A percentile compares a stretch with the other conserved stretches of the same genome.
Conservation (phyloP, 1,140 invertebrate species). For the Zaprionus kolodkinae region DNA sequence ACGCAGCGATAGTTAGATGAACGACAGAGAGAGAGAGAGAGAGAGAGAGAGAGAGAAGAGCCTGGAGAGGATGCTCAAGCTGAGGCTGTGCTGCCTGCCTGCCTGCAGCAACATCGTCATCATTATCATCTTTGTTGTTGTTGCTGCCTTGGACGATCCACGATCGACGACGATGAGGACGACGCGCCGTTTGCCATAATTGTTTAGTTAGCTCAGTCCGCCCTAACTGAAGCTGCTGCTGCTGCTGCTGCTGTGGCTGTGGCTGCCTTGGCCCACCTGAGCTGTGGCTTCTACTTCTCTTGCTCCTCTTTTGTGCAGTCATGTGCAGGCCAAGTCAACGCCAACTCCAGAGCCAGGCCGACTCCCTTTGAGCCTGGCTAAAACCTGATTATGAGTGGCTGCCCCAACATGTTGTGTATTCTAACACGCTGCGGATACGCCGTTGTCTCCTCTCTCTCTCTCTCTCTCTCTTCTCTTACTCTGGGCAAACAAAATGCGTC, state of each 20-base stretch:
- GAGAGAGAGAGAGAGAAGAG: slow-evolving; percentile 24
- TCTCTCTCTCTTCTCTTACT: slow-evolving; percentile 30
- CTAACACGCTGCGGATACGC: slow-evolving; percentile 78
- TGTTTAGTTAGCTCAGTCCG: slow-evolving; percentile 67
- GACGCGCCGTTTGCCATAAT: slow-evolving; percentile 67
- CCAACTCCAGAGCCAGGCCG: slow-evolving; percentile 40
- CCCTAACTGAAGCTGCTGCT: slow-evolving; percentile 55
- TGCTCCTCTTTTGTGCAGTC: slow-evolving; percentile 66
- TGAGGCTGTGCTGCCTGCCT: not conserved
- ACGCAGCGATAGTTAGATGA: slow-evolving; percentile 72
- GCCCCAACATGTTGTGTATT: slow-evolving; percentile 77
- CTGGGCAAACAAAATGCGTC: slow-evolving; percentile 77
- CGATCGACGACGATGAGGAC: slow-evolving; percentile 9
- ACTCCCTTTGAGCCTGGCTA: slow-evolving; percentile 53
- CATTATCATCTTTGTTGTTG: slow-evolving; percentile 38
- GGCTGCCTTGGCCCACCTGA: slow-evolving; percentile 69
- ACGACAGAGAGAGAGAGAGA: slow-evolving; percentile 4
- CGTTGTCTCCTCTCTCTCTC: slow-evolving; percentile 50
- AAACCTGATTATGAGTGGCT: slow-evolving; percentile 80
- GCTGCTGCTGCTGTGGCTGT: not conserved
- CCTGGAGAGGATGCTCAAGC: slow-evolving; percentile 37
- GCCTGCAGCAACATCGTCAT: slow-evolving; percentile 48
- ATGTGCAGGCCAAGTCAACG: slow-evolving; percentile 68
- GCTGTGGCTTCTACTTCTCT: slow-evolving; percentile 12
- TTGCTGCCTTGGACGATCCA: slow-evolving; percentile 39